A percentile compares a stretch with the other conserved stretches of the same genome.
Evolutionary conservation across 2,113 vertebrate genomes (phyloP).

Genomic region (Thomomys bottae): DNA sequence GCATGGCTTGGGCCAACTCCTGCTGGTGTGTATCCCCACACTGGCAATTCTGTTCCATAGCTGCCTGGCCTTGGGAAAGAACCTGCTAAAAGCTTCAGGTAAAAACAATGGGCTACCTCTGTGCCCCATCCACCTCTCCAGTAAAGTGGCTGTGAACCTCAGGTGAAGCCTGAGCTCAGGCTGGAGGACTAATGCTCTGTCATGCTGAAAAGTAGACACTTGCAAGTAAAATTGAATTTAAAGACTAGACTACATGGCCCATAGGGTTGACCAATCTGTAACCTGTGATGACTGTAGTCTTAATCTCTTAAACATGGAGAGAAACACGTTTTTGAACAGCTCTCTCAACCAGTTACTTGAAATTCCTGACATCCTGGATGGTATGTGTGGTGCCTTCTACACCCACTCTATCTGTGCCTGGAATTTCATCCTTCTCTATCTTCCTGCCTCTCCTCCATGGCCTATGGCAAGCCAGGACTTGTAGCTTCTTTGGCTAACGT

Average conservation of each 20-base stretch:
- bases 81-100: background rate
- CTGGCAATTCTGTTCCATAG: too few species aligned
- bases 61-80: background rate
- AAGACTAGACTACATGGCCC: accelerated
- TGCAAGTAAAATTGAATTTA: background rate
- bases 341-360: background rate
- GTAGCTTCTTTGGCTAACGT: background rate
- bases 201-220: background rate
- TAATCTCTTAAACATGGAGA: background rate
- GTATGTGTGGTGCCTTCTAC: background rate
- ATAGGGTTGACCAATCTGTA: accelerated
- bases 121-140: accelerated
- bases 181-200: background rate
- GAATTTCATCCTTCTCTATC: too few species aligned
- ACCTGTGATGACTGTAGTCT: accelerated
- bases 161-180: background rate
- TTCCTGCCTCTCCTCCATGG: accelerated
- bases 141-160: background rate
- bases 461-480: too few species aligned
- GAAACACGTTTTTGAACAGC: background rate
- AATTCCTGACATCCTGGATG: background rate
- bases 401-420: background rate
- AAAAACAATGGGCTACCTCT: background rate
- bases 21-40: background rate
- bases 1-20: background rate